A percentile compares a stretch with the other conserved stretches of the same genome.
Evolutionary conservation across 2,888 invertebrate genomes (phyloP).

Genomic region (Agrenia bidenticulata): DNA sequence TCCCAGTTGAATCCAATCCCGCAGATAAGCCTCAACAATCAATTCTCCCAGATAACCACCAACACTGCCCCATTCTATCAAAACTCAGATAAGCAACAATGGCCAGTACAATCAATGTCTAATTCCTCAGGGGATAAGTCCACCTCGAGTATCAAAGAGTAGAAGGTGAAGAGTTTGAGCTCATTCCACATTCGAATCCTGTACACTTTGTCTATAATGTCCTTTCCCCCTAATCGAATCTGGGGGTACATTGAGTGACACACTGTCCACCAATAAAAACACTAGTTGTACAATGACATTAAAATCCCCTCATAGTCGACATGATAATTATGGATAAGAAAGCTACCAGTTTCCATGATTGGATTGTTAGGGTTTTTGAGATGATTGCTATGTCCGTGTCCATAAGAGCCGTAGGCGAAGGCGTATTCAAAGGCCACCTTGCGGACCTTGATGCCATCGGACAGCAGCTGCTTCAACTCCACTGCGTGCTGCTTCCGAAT

Average conservation of each 20-base stretch:
- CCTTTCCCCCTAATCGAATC: constrained; percentile 32
- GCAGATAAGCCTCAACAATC: too few relatives aligned
- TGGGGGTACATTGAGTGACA: constrained; percentile 48
- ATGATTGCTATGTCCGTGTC: constrained; percentile 48
- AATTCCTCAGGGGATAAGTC: too few relatives aligned
- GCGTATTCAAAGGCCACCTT: constrained; percentile 41
- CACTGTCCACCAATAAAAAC: too few relatives aligned
- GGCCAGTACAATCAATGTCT: too few relatives aligned
- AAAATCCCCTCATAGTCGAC: too few relatives aligned
- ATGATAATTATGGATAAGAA: too few relatives aligned
- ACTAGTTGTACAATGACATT: too few relatives aligned
- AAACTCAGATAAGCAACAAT: too few relatives aligned
- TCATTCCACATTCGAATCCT: constrained; percentile 33
- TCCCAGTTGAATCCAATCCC: too few relatives aligned
- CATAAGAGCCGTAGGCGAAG: constrained; percentile 46
- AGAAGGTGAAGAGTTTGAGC: constrained; percentile 39
- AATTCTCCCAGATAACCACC: too few relatives aligned
- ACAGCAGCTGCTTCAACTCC: constrained; percentile 29
- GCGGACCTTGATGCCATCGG: constrained; percentile 38
- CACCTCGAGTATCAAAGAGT: constrained; percentile 40
- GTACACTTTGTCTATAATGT: constrained; percentile 32
- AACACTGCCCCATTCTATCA: too few relatives aligned
- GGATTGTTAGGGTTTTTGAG: constrained; percentile 41
- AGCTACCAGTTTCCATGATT: constrained; percentile 41
- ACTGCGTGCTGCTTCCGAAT: constrained; percentile 42